A percentile compares a stretch with the other conserved stretches of the same genome.
phyloP scores from a whole-genome alignment of 1,140 invertebrate genomes.

The Cotesia glomerata region DNA sequence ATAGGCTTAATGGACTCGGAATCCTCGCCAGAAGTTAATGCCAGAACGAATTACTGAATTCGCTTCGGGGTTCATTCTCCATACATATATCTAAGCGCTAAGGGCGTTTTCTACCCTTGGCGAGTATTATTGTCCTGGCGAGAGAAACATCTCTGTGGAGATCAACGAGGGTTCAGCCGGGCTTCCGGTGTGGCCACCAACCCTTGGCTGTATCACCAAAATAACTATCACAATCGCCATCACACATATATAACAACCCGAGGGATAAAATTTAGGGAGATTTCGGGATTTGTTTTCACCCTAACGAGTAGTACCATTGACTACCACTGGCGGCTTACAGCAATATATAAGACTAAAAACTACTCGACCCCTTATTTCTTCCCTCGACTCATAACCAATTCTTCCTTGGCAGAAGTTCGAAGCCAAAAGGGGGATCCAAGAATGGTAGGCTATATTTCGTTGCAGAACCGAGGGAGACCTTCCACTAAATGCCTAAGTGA shows the following conservation, averaged over 20 bases:
- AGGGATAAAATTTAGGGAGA: neutral
- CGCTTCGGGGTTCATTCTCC: neutral
- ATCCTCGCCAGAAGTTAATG: slow-evolving; percentile 36
- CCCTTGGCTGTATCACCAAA: slow-evolving; percentile 20
- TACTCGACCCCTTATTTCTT: neutral
- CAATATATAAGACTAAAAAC: neutral
- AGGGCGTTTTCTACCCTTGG: neutral
- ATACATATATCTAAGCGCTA: neutral
- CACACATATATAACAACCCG: too few relatives aligned
- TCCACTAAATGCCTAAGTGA: slow-evolving; percentile 58
- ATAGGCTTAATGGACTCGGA: slow-evolving; percentile 35
- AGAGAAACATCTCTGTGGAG: slow-evolving; percentile 25
- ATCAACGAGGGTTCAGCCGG: slow-evolving; percentile 26
- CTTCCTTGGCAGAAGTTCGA: neutral
- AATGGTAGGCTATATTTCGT: neutral
- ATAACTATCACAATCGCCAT: slow-evolving; percentile 27
- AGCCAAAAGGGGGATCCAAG: neutral
- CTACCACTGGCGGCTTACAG: neutral
- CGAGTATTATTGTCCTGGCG: slow-evolving; percentile 23
- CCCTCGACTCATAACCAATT: too few relatives aligned
- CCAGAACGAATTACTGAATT: slow-evolving; percentile 35
- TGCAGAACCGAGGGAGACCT: slow-evolving; percentile 6
- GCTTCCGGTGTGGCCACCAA: slow-evolving; percentile 29
- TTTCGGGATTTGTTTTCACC: slow-evolving; percentile 6
- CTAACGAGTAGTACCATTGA: slow-evolving; percentile 1